phyloP scores from a whole-genome alignment of 2,797 vertebrate species.

The Syndactyla subalaris region DNA sequence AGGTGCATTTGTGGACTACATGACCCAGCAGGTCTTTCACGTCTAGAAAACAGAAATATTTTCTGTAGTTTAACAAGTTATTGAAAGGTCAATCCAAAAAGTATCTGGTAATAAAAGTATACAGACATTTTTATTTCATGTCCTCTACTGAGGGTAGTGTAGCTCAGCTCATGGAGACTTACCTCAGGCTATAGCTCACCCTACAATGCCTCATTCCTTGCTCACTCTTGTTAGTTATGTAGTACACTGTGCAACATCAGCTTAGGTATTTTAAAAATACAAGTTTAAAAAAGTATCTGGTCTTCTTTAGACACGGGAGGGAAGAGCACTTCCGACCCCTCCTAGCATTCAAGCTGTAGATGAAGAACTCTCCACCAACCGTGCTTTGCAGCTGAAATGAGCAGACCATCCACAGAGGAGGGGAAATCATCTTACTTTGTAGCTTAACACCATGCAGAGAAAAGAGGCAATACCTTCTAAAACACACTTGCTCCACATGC shows the following conservation, averaged over 20 bases:
- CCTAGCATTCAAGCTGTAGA: background rate
- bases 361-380: background rate
- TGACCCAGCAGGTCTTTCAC: conserved; percentile 24
- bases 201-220: background rate
- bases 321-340: background rate
- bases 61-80: conserved; percentile 60
- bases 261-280: conserved; percentile 24
- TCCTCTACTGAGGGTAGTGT: background rate
- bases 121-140: conserved; percentile 51
- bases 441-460: background rate
- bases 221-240: conserved; percentile 41
- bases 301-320: background rate
- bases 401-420: background rate
- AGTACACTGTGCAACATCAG: background rate
- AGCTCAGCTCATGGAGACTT: conserved; percentile 45
- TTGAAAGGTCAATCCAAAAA: conserved; percentile 52
- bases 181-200: conserved; percentile 54
- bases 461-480: background rate
- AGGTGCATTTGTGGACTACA: background rate
- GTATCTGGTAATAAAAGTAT: conserved; percentile 9
- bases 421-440: background rate
- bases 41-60: conserved; percentile 46
- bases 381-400: background rate
- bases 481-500: background rate
- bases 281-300: background rate